Percentiles rank a stretch among this genome's conserved stretches.
Evolutionary conservation across 2,797 vertebrate species (phyloP).

Genomic region (Hippopotamyrus pictus): DNA sequence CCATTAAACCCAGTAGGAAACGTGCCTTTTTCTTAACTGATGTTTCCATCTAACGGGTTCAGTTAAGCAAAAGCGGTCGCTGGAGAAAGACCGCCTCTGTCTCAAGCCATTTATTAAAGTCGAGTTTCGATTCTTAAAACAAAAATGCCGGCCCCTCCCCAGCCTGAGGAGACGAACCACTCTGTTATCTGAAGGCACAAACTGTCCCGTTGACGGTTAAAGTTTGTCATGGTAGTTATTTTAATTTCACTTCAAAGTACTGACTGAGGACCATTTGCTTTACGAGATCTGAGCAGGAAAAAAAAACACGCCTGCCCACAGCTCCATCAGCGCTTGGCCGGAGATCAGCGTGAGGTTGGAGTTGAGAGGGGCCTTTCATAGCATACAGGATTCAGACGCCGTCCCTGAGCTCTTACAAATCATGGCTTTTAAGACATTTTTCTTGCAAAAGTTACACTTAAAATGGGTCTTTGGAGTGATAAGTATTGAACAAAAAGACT

Average conservation of each 20-base stretch:
- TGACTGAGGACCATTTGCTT: conserved; percentile 15
- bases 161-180: background rate
- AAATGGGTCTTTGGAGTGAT: background rate
- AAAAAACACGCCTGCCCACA: conserved; percentile 38
- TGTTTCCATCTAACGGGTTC: conserved; percentile 24
- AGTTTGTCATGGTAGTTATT: conserved; percentile 25
- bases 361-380: conserved; percentile 5
- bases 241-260: conserved; percentile 31
- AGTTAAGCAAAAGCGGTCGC: conserved; percentile 10
- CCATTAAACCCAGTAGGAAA: conserved; percentile 31
- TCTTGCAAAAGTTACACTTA: background rate
- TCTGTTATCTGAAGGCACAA: background rate
- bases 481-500: background rate
- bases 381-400: background rate
- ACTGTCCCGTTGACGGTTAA: background rate
- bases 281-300: conserved; percentile 34
- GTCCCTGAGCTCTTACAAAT: background rate
- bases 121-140: background rate
- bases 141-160: background rate
- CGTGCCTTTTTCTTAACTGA: conserved; percentile 21
- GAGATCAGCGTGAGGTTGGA: background rate
- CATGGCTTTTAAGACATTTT: background rate
- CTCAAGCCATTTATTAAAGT: conserved; percentile 22
- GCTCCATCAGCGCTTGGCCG: conserved; percentile 15
- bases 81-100: background rate